phyloP scores from a whole-genome alignment of 2,888 invertebrate genomes.

The Aspidapion aeneum region DNA sequence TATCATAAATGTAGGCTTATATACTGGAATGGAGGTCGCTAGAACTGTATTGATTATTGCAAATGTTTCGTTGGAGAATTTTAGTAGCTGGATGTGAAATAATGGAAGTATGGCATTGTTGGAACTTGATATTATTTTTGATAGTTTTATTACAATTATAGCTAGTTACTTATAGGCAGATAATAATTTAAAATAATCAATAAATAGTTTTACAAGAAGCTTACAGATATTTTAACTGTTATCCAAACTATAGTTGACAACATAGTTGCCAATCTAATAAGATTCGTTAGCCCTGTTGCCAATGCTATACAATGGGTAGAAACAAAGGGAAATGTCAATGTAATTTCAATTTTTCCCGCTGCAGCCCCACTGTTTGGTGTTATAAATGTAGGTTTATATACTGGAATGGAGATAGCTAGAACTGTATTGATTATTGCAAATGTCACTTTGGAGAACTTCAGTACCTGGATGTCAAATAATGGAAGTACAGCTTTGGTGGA shows the following conservation, averaged over 20 bases:
- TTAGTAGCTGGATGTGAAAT: too few species aligned
- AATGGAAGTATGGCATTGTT: too few species aligned
- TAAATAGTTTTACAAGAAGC: too few species aligned
- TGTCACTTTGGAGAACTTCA: not conserved
- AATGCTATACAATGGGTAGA: not conserved
- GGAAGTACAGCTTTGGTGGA: not conserved
- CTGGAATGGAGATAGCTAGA: not conserved
- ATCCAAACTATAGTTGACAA: not conserved
- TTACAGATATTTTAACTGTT: not conserved
- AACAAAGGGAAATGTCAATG: not conserved
- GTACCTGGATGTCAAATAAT: not conserved
- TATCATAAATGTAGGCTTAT: too few species aligned
- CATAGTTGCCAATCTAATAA: not conserved
- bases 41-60: too few species aligned
- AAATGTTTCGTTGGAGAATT: too few species aligned
- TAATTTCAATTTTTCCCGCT: not conserved
- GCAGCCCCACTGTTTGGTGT: not conserved
- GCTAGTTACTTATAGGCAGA: too few species aligned
- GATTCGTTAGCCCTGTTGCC: not conserved
- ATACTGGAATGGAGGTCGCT: too few species aligned
- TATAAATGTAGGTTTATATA: not conserved
- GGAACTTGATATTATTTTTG: too few species aligned
- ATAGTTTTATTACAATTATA: too few species aligned
- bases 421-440: not conserved
- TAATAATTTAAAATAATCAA: too few species aligned